phyloP scores from a whole-genome alignment of 2,888 invertebrate species.

The Charanyca ferruginea region DNA sequence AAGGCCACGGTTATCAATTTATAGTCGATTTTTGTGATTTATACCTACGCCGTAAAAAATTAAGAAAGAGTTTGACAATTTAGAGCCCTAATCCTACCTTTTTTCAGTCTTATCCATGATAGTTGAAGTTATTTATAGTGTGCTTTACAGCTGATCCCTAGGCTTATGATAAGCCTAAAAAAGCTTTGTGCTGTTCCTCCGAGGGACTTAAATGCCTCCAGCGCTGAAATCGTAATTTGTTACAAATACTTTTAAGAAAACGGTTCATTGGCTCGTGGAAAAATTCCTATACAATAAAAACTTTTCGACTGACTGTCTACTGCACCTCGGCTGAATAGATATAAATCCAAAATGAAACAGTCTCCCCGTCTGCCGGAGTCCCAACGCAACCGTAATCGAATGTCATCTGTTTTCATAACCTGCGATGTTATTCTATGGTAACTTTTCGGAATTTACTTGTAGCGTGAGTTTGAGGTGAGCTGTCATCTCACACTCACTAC shows the following conservation, averaged over 20 bases:
- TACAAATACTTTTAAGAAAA: constrained; percentile 8
- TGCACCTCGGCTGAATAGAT: no score
- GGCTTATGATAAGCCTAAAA: constrained; percentile 34
- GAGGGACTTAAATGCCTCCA: constrained; percentile 11
- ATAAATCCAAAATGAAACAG: no score
- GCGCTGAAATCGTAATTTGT: background rate
- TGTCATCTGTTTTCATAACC: no score
- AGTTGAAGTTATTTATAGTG: background rate
- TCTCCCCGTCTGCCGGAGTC: background rate
- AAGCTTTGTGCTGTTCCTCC: constrained; percentile 28
- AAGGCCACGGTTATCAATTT: background rate
- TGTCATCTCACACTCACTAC: no score
- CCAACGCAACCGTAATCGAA: background rate
- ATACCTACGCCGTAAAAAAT: background rate
- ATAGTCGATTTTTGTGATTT: background rate
- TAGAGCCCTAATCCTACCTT: background rate
- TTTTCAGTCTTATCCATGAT: constrained; percentile 13
- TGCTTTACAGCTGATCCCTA: background rate
- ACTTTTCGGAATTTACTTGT: no score
- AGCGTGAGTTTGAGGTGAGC: no score
- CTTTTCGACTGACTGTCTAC: background rate
- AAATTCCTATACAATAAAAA: no score
- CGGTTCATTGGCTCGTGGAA: background rate
- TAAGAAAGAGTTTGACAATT: background rate
- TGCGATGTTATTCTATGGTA: no score